phyloP scores from a whole-genome alignment of 2,888 invertebrate genomes.

The Mystacides longicornis region DNA sequence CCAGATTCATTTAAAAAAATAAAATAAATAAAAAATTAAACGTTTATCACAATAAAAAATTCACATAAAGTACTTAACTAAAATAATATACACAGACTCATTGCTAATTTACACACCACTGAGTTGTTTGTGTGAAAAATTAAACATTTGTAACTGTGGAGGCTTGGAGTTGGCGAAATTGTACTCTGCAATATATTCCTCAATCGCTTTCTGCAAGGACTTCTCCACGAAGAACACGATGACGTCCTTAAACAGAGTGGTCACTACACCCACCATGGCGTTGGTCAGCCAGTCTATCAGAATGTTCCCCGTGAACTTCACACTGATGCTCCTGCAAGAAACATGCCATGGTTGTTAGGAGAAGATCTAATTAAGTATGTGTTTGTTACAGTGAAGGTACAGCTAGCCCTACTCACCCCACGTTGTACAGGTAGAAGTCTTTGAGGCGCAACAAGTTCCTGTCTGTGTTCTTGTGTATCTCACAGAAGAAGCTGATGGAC shows the following conservation, averaged over 20 bases:
- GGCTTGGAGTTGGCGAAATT: conserved; percentile 35
- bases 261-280: conserved; percentile 39
- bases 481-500: conserved; percentile 37
- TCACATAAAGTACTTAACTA: too few species aligned
- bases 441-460: conserved; percentile 46
- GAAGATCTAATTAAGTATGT: too few species aligned
- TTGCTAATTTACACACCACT: too few species aligned
- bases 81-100: too few species aligned
- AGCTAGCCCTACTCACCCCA: conserved; percentile 34
- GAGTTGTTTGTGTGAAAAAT: too few species aligned
- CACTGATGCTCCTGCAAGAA: conserved; percentile 40
- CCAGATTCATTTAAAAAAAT: too few species aligned
- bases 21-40: too few species aligned
- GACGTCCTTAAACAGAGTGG: conserved; percentile 40
- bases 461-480: conserved; percentile 44
- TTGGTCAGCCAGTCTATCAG: conserved; percentile 46
- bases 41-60: too few species aligned
- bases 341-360: neutral
- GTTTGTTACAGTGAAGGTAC: neutral
- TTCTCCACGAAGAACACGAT: conserved; percentile 41
- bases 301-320: conserved; percentile 44
- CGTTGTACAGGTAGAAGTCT: conserved; percentile 39
- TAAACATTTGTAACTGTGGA: too few species aligned
- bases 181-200: conserved; percentile 34
- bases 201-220: conserved; percentile 36